Base-by-base conservation (phyloP, 2,797 vertebrate genomes). In the Craterocephalus amniculus region DNA sequence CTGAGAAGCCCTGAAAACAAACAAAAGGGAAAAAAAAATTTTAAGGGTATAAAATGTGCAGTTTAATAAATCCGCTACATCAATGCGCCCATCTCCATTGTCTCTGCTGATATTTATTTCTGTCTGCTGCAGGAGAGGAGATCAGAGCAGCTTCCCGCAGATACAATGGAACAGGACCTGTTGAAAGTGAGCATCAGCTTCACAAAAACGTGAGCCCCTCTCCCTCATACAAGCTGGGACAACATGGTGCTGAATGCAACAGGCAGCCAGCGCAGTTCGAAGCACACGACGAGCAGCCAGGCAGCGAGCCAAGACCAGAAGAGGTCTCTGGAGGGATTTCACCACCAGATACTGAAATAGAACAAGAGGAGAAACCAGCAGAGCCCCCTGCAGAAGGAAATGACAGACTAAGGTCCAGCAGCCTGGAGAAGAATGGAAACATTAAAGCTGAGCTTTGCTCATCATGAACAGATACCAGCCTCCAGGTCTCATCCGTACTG, bases 141-240 rank as follows among this genome's bases (percentile, higher is more conserved):
- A 68, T 22, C 65, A 78, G 79, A 45, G 58, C 55, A n/a, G 59
- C 54, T 7, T 78, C 84, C 38, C 78, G 76, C 0, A 78, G 70
- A 62, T 57, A 66, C 57, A 92, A 92, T 0, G 89, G 89, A 71
- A 66, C 68, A 18, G 62, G 55, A 49, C 38, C 57, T 3, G 20
- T 48, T 72, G 83, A 83, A 36, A 32, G 26, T 5, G 78, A 20
- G 26, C 38, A 65, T 36, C 68, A 16, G 11, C 49, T 70, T 35
- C 66, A 83, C 48, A 89, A 85, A 83, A 70, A 70, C 52, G 29
- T 58, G 2, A 76, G 68, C 40, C 32, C 31, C 6, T 29, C 71
- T 12, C 62, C 77, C 40, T 82, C 73, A 36, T 64, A 63, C 62
- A 34, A 62, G 6, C 52, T 51, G 0, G 22, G 20, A 34, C 84